These are phyloP conservation scores for Pipistrellus nathusii DNA, from an alignment of 2,797 vertebrate genomes.

Conservation along the genomic window DNA sequence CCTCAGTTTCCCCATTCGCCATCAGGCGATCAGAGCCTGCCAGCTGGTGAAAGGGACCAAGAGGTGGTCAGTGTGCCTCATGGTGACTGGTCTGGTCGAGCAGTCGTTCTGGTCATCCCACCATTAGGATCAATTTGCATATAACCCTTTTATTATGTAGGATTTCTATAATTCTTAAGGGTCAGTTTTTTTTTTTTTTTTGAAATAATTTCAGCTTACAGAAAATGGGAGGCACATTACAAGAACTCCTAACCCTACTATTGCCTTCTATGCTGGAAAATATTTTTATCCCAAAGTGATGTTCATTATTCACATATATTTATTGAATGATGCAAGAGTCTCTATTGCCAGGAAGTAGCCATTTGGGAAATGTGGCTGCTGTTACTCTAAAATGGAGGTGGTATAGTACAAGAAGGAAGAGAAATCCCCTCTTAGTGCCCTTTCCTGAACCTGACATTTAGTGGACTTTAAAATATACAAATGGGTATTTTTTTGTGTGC, in stretches of 20 bases:
- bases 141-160: no score
- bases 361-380: constrained; percentile 6
- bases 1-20: accelerated
- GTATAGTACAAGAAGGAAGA: background rate
- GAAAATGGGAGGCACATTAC: background rate
- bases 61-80: no score
- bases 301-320: background rate
- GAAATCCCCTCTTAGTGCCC: background rate
- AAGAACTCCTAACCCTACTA: background rate
- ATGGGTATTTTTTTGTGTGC: background rate
- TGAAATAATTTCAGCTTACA: background rate
- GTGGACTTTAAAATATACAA: background rate
- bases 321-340: background rate
- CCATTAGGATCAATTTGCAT: no score
- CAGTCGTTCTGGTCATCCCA: no score
- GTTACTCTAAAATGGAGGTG: background rate
- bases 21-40: no score
- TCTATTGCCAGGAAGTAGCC: background rate
- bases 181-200: background rate
- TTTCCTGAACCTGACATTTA: background rate
- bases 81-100: no score
- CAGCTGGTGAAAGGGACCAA: no score
- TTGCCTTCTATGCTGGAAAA: background rate
- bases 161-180: background rate
- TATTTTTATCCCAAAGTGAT: background rate